Conservation (phyloP, 2,888 invertebrate species). For the Rhamphomyia laevipes region DNA sequence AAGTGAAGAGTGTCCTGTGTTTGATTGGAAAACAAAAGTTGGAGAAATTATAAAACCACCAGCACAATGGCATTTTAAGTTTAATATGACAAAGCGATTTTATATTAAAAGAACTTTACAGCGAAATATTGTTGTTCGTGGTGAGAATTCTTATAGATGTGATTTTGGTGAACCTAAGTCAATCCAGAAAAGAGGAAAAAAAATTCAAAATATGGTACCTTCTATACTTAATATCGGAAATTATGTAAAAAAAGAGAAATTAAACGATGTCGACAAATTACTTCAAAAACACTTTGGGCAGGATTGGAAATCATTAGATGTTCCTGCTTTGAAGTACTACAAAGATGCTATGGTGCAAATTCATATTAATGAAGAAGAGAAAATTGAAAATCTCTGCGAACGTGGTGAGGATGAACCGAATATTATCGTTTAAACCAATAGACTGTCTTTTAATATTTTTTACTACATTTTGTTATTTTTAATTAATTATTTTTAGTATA, state of each 20-base stretch:
- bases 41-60: not conserved
- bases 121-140: not conserved
- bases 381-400: too few species aligned
- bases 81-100: not conserved
- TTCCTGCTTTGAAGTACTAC: too few species aligned
- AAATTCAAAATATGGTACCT: not conserved
- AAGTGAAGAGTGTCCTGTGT: constrained; percentile 1
- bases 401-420: too few species aligned
- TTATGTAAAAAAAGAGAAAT: not conserved
- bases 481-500: too few species aligned
- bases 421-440: too few species aligned
- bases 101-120: not conserved
- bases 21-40: constrained; percentile 1
- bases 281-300: too few species aligned
- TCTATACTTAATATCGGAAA: not conserved
- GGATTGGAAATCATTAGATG: too few species aligned
- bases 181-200: not conserved
- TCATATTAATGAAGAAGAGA: too few species aligned
- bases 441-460: too few species aligned
- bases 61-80: constrained; percentile 4
- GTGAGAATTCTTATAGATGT: not conserved
- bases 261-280: not conserved
- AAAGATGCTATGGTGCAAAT: too few species aligned
- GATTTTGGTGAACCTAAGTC: not conserved
- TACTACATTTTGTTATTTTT: too few species aligned